Base-by-base conservation (phyloP, 2,888 invertebrate species). In the Sphaerophoria taeniata region DNA sequence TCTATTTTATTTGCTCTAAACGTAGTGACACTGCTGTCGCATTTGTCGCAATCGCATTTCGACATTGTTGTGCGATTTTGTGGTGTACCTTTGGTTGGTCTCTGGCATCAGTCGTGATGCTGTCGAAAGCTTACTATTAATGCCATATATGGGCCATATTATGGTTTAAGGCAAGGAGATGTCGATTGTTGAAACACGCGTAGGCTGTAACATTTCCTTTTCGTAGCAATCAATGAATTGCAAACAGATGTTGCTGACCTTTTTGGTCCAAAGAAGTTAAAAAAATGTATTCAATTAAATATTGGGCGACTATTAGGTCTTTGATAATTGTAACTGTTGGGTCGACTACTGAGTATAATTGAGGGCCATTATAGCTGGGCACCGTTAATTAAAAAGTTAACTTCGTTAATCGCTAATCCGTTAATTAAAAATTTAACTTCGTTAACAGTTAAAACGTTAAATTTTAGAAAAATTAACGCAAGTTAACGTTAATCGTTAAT, bases 201-300 rank as follows among this genome's bases (percentile, higher is more conserved):
- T 84, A 84, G 80, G 84, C 65, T 79, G 79, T 31, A 61, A 60
- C 71, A 84, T 75, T 84, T 84, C 67, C 71, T 75, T 72, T 72
- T 61, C 71, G 53, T 24, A 34, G 55, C 34, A 75, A 71, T 79
- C 71, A 79, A 24, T 24, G 24, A 24, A 24, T 70, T 16, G 74
- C 70, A 72, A 24, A 80, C 84, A 84, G 80, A 84, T 84, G 84
- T 84, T 84, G 70, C 61, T 75, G 70, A 65, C 84, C 79, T 75
- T 74, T 84, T 71, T 67, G 65, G 63, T 72, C 49, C 24, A 2
- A 24, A 24, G 71, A 58, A 45, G 47, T 31, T 24, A 24, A 24
- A 14, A 61, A 63, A 60, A 49, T 73, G 49, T 74, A 58, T 78
- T 74, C 78, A 74, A 73, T 70, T 78, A 63, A 76, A 65, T 47